Evolutionary conservation across 2,888 invertebrate genomes (phyloP).

Genomic region (Hydriomena furcata): DNA sequence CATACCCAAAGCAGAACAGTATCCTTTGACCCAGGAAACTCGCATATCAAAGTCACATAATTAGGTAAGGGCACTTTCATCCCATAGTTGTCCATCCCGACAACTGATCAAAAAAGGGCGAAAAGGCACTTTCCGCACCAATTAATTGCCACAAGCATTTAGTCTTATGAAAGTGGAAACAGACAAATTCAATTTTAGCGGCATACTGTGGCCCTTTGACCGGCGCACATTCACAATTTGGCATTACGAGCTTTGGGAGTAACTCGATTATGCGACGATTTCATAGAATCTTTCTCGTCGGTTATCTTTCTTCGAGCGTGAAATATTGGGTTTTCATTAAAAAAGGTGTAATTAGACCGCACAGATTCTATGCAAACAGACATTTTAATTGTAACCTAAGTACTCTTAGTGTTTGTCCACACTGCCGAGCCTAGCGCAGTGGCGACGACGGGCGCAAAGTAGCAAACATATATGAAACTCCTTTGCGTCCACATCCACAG

Average conservation of each 20-base stretch:
- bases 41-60: constrained; percentile 50
- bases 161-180: constrained; percentile 70
- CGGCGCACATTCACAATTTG: constrained; percentile 68
- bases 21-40: constrained; percentile 35
- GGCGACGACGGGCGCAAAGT: no score
- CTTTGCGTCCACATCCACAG: no score
- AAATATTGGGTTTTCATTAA: constrained; percentile 20
- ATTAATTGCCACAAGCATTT: constrained; percentile 77
- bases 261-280: constrained; percentile 74
- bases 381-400: no score
- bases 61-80: constrained; percentile 53
- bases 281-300: constrained; percentile 51
- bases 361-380: no score
- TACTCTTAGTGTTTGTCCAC: no score
- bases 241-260: constrained; percentile 63
- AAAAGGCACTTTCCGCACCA: constrained; percentile 74
- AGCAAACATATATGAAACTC: no score
- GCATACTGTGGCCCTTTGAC: constrained; percentile 68
- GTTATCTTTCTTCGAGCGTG: constrained; percentile 36
- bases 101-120: constrained; percentile 53
- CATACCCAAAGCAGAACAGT: constrained; percentile 17
- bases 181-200: constrained; percentile 77
- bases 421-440: no score
- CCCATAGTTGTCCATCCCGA: constrained; percentile 52
- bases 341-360: no score